These are phyloP conservation scores for Amphilophus citrinellus DNA, from an alignment of 2,113 vertebrate genomes.

Conservation along the genomic window DNA sequence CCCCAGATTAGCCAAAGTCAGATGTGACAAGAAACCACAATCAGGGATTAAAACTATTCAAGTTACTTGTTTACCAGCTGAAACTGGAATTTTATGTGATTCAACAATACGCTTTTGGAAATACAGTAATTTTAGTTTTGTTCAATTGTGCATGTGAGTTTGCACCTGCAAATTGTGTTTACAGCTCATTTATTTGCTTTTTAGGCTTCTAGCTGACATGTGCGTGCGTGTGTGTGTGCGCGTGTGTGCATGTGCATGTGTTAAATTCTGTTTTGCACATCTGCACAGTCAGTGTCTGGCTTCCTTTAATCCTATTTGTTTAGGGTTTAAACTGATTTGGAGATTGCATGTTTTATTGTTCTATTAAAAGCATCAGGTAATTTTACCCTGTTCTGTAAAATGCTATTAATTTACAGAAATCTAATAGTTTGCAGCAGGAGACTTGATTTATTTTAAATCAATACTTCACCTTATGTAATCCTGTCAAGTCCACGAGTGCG, in stretches of 20 bases:
- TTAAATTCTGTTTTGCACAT: not conserved
- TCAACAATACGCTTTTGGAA: not conserved
- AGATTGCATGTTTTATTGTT: not conserved
- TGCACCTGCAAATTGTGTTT: not conserved
- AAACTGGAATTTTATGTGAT: not conserved
- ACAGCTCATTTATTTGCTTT: not conserved
- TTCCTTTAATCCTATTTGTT: not conserved
- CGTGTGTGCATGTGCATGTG: not conserved
- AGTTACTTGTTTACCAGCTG: conserved; percentile 17
- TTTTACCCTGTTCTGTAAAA: not conserved
- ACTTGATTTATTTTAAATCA: not conserved
- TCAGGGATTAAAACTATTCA: conserved; percentile 15
- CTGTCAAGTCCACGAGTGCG: not conserved
- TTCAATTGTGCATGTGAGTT: not conserved
- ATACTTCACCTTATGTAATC: not conserved
- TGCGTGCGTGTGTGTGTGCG: not conserved
- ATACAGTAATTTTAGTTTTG: not conserved
- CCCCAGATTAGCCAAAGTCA: conserved; percentile 58
- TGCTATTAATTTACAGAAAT: not conserved
- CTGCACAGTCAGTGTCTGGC: fast-evolving
- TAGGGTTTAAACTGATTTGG: not conserved
- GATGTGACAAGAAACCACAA: conserved; percentile 63
- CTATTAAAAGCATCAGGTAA: not conserved
- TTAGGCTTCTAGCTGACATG: not conserved
- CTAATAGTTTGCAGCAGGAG: not conserved